Evolutionary conservation across 2,888 invertebrate genomes (phyloP), one percentile per base, ranked within the genome.

Genomic region (Rutpela maculata): DNA sequence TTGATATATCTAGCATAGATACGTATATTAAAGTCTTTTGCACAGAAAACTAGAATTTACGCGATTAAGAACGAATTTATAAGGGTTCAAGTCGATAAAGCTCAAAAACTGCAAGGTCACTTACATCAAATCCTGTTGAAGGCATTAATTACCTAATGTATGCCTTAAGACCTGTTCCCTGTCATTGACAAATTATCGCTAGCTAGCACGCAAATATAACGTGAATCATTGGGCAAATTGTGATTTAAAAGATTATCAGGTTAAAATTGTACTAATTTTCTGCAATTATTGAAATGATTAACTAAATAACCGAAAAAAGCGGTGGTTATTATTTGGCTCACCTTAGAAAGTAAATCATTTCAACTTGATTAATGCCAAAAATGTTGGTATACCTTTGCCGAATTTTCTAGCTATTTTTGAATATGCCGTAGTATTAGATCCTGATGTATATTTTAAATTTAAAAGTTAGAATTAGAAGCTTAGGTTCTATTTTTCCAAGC

Each of bases 141-240:
- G 70, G 78, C 74, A 80, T 80, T 77, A 79, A 77, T 78, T 80
- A 80, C 76, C 65, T 76, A 78, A 80, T 76, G 69, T 74, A 62
- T 78, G 74, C 72, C 72, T 76, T 74, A 74, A 77, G 77, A 72
- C 67, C 74, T 70, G 69, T 17, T 65, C 66, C 31, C 31, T 75
- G 69, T 79, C 79, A 66, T 31, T 50, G 15, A 19, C 59, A 59
- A 66, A 55, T 74, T 74, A 76, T 77, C 22, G 76, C 59, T 22
- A 18, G 43, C 43, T 15, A 43, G 18, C 80, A 78, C 78, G 77
- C 80, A 72, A 80, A 68, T 78, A 74, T 65, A 74, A 74, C 19
- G 73, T 73, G 60, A 43, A 68, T 62, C 18, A 65, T 70, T 74
- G 75, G 7, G 31, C 69, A 72, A 71, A 56, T 22, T 50, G 66